Percentiles rank a stretch among this genome's conserved stretches.
Evolutionary conservation across 2,888 invertebrate genomes (phyloP).

Genomic region (Amiota minor): DNA sequence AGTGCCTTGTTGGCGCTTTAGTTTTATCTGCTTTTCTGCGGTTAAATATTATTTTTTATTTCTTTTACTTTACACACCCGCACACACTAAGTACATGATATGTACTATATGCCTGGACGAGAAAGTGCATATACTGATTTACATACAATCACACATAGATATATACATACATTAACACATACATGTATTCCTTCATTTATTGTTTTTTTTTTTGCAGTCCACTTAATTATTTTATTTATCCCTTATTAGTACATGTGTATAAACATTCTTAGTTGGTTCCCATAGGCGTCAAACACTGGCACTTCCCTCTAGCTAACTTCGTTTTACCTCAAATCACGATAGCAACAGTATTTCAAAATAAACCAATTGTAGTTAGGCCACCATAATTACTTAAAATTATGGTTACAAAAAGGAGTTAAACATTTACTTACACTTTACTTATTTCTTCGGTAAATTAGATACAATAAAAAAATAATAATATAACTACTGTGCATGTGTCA

Average conservation of each 20-base stretch:
- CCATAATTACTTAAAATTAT: not conserved
- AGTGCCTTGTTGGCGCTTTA: not conserved
- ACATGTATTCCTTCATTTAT: too few species aligned
- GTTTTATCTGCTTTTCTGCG: slow-evolving; percentile 7
- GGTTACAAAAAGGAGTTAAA: not conserved
- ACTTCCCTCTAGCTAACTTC: not conserved
- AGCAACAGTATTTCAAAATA: too few species aligned
- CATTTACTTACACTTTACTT: not conserved
- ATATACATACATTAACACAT: too few species aligned
- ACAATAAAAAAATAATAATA: not conserved
- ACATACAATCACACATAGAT: too few species aligned
- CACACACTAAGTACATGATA: too few species aligned
- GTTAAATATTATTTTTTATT: not conserved
- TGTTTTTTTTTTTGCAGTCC: not conserved
- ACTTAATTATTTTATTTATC: not conserved
- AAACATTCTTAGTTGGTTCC: not conserved
- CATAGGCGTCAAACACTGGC: not conserved
- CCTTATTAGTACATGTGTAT: not conserved
- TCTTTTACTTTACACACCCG: not conserved
- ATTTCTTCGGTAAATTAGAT: not conserved
- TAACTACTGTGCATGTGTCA: not conserved
- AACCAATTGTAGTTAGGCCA: not conserved
- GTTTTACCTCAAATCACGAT: too few species aligned
- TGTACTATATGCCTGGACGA: too few species aligned
- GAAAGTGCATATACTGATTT: too few species aligned